These are phyloP conservation scores for Xenotilapia longispinis DNA, from an alignment of 2,113 vertebrate species.

Conservation along the genomic window DNA sequence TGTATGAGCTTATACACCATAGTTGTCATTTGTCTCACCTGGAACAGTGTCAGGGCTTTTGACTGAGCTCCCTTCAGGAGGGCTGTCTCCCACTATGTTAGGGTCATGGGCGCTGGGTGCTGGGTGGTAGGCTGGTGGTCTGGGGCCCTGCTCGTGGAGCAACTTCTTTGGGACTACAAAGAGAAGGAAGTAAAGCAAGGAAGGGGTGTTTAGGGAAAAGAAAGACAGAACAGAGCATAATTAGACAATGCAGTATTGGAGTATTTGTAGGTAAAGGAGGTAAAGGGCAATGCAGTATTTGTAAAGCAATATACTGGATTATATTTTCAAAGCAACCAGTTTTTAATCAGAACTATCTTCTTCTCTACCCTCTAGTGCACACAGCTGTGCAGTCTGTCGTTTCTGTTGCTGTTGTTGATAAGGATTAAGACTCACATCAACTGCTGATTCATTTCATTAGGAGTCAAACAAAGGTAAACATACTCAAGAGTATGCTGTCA, in stretches of 20 bases:
- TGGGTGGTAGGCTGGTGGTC: slow-evolving; percentile 62
- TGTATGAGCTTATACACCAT: neutral
- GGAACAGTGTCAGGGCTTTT: slow-evolving; percentile 64
- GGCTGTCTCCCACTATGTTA: slow-evolving; percentile 79
- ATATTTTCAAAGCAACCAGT: neutral
- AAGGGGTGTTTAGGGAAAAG: neutral
- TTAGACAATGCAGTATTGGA: neutral
- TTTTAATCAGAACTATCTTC: neutral
- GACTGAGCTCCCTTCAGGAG: slow-evolving; percentile 73
- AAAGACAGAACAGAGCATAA: neutral
- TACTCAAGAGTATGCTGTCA: neutral
- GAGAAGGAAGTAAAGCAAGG: slow-evolving; percentile 5
- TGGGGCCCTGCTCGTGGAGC: slow-evolving; percentile 76
- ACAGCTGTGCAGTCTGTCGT: neutral
- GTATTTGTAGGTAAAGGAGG: neutral
- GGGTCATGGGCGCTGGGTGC: slow-evolving; percentile 74
- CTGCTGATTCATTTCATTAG: neutral
- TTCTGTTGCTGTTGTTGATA: neutral
- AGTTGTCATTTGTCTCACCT: slow-evolving; percentile 64
- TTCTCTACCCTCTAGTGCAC: neutral
- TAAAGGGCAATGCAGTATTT: neutral
- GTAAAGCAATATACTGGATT: neutral
- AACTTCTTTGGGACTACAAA: slow-evolving; percentile 83
- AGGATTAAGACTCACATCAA: neutral
- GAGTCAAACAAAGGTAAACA: neutral